Evolutionary conservation across 2,797 vertebrate species (phyloP).

Genomic region (Bradypodion pumilum): DNA sequence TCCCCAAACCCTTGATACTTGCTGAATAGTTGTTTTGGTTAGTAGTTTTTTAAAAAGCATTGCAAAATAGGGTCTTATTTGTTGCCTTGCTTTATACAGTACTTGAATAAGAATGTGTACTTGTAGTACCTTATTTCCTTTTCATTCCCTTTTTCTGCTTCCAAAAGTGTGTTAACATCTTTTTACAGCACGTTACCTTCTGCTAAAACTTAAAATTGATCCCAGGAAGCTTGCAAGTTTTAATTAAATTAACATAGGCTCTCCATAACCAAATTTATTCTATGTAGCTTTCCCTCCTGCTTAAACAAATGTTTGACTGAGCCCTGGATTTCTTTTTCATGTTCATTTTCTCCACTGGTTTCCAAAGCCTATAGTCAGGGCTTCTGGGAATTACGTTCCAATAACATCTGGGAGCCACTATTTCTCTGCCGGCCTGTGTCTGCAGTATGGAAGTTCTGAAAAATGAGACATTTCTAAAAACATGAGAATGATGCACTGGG

Average conservation of each 20-base stretch:
- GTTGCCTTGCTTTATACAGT: neutral
- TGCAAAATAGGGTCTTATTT: neutral
- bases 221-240: neutral
- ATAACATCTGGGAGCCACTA: too few relatives aligned
- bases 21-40: neutral
- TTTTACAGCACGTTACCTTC: neutral
- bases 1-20: neutral
- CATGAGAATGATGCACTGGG: neutral
- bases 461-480: neutral
- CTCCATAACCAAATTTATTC: neutral
- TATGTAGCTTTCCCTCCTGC: neutral
- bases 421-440: neutral
- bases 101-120: too few relatives aligned
- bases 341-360: too few relatives aligned
- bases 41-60: neutral
- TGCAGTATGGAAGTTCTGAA: too few relatives aligned
- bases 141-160: neutral
- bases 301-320: neutral
- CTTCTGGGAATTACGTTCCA: too few relatives aligned
- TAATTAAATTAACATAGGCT: neutral
- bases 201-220: neutral
- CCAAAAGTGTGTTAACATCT: neutral
- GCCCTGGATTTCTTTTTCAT: neutral
- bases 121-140: neutral
- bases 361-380: too few relatives aligned